These are phyloP conservation scores for Crotophaga sulcirostris DNA, from an alignment of 2,113 vertebrate species.

Conservation along the genomic window DNA sequence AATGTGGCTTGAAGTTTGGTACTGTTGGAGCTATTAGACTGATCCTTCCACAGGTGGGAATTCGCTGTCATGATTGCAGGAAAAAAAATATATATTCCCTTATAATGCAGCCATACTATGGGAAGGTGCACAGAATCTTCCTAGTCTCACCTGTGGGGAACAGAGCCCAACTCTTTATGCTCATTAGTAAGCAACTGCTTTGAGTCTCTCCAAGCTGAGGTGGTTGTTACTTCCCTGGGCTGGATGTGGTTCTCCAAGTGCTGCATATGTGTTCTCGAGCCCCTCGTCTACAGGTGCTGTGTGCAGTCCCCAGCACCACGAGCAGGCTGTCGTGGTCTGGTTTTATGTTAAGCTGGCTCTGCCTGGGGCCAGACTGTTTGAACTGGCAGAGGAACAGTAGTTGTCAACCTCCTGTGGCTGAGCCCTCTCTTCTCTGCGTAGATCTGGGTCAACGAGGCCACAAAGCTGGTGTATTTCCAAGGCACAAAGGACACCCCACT, in stretches of 20 bases:
- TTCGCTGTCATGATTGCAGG: not conserved
- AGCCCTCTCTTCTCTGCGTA: constrained; percentile 44
- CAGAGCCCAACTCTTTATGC: not conserved
- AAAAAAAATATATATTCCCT: not conserved
- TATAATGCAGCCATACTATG: not conserved
- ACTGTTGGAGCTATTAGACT: not conserved
- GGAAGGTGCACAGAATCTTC: not conserved
- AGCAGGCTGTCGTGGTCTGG: not conserved
- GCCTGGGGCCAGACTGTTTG: not conserved
- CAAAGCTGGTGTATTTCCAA: constrained; percentile 93
- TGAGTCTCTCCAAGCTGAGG: not conserved
- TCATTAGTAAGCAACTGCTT: not conserved
- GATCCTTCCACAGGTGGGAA: not conserved
- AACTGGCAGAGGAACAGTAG: not conserved
- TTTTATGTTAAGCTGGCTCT: not conserved
- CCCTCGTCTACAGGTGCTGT: not conserved
- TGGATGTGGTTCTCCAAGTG: not conserved
- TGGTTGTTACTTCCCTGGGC: not conserved
- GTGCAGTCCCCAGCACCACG: not conserved
- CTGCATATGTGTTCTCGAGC: not conserved
- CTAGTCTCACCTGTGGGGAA: not conserved
- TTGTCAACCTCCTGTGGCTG: not conserved
- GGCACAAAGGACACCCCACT: constrained; percentile 92
- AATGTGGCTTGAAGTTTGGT: not conserved
- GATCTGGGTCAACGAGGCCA: constrained; percentile 97